Evolutionary conservation across 2,888 invertebrate species (phyloP).

Genomic region (Sarcophaga carnaria): DNA sequence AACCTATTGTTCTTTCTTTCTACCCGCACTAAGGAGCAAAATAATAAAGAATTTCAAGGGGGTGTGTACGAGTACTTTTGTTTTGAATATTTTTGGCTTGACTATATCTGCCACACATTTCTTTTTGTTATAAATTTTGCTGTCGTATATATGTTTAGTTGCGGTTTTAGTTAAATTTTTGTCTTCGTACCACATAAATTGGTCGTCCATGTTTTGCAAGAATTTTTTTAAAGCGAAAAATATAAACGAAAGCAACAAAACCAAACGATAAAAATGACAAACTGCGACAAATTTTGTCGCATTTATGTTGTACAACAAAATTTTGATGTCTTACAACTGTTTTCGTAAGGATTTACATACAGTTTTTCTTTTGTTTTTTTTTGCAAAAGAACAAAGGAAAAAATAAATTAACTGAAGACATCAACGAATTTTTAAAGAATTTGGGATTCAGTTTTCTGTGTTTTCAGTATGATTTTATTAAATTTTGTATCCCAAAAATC

Average conservation of each 20-base stretch:
- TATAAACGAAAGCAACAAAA: background rate
- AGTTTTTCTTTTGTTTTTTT: background rate
- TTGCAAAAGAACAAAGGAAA: background rate
- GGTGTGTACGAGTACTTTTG: too few relatives aligned
- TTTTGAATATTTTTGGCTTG: conserved; percentile 69
- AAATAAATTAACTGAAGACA: background rate
- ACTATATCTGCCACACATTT: conserved; percentile 28
- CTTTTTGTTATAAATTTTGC: conserved; percentile 50
- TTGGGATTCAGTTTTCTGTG: too few relatives aligned
- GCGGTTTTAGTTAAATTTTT: background rate
- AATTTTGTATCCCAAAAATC: too few relatives aligned
- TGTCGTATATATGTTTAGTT: conserved; percentile 53
- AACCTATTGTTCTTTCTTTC: conserved; percentile 52
- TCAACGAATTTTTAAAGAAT: too few relatives aligned
- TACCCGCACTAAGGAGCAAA: background rate
- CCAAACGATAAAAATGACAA: conserved; percentile 61
- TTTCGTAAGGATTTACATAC: background rate
- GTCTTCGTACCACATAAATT: conserved; percentile 23
- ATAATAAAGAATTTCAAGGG: too few relatives aligned
- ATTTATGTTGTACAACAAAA: conserved; percentile 71
- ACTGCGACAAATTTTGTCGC: conserved; percentile 69
- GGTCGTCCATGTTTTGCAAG: conserved; percentile 4
- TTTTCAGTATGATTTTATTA: too few relatives aligned
- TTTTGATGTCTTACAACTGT: conserved; percentile 70
- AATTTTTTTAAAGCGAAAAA: background rate